Evolutionary conservation across 2,888 invertebrate genomes (phyloP).

Genomic region (Acleris emargana): DNA sequence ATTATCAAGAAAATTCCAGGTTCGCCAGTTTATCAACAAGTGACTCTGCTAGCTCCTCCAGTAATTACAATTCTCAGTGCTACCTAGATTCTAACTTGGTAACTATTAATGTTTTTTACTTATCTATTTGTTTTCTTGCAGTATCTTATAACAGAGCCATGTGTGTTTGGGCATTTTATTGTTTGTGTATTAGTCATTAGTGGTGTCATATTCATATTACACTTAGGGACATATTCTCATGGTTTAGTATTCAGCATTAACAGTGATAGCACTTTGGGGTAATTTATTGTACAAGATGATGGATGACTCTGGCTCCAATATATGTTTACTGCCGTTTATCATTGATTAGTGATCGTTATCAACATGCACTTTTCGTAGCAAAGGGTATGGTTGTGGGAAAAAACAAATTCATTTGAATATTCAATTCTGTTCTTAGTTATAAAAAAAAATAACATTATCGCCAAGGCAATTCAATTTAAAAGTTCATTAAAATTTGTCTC

Average conservation of each 20-base stretch:
- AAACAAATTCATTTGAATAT: too few species aligned
- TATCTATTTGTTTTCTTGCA: background rate
- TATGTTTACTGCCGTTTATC: too few species aligned
- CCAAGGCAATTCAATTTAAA: too few species aligned
- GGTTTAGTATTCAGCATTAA: background rate
- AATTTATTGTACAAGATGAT: too few species aligned
- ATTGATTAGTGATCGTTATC: too few species aligned
- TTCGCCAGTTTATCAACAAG: slow-evolving; percentile 87
- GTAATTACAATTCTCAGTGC: slow-evolving; percentile 73
- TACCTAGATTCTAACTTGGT: slow-evolving; percentile 74
- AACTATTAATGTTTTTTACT: slow-evolving; percentile 38
- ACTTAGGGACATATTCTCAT: background rate
- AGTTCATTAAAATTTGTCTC: too few species aligned
- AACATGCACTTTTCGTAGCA: too few species aligned
- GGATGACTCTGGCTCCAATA: too few species aligned
- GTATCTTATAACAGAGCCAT: slow-evolving; percentile 5
- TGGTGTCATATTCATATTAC: slow-evolving; percentile 2
- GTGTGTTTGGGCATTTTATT: slow-evolving; percentile 4
- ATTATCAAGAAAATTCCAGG: slow-evolving; percentile 62
- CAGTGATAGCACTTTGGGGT: too few species aligned
- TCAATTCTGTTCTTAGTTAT: too few species aligned
- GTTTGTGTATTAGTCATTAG: slow-evolving; percentile 7
- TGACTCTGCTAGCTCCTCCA: slow-evolving; percentile 77
- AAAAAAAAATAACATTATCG: too few species aligned
- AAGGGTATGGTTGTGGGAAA: too few species aligned